Percentiles rank a stretch among this genome's conserved stretches.
Conservation (phyloP, 2,797 vertebrate species). For the Lithobates pipiens region DNA sequence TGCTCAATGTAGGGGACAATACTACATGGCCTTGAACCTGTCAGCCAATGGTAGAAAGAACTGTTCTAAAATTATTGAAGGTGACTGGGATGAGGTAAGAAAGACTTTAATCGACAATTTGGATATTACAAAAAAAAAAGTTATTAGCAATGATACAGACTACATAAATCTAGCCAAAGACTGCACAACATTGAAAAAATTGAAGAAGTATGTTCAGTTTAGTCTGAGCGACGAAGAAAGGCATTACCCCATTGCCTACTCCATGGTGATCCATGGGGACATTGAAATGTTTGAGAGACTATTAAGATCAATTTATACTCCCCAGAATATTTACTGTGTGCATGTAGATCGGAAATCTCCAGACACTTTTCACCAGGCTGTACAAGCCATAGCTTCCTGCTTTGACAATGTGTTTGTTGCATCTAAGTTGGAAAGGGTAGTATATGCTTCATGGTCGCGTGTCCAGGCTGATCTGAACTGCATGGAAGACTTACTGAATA, state of each 20-base stretch:
- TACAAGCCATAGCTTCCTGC: conserved; percentile 78
- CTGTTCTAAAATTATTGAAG: conserved; percentile 73
- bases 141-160: conserved; percentile 15
- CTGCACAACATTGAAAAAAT: conserved; percentile 73
- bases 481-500: conserved; percentile 82
- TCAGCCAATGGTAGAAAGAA: conserved; percentile 67
- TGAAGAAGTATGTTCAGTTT: conserved; percentile 74
- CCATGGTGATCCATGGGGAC: conserved; percentile 86
- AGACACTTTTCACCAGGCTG: conserved; percentile 72
- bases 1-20: conserved; percentile 60
- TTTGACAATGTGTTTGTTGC: conserved; percentile 87
- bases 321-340: conserved; percentile 87
- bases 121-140: conserved; percentile 49
- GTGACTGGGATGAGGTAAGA: conserved; percentile 66
- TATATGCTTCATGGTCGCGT: conserved; percentile 86
- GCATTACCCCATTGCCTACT: conserved; percentile 85
- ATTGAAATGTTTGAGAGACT: conserved; percentile 88
- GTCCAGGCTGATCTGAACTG: conserved; percentile 89
- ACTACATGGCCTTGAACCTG: conserved; percentile 66
- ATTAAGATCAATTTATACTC: conserved; percentile 80
- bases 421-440: conserved; percentile 76
- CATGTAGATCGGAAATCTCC: conserved; percentile 83
- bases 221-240: conserved; percentile 79
- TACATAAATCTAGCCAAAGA: conserved; percentile 78
- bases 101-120: conserved; percentile 65